Percentiles rank a stretch among this genome's conserved stretches.
These are phyloP conservation scores for Drosophila micromelanica DNA, from an alignment of 1,140 invertebrate species.

Conservation along the genomic window DNA sequence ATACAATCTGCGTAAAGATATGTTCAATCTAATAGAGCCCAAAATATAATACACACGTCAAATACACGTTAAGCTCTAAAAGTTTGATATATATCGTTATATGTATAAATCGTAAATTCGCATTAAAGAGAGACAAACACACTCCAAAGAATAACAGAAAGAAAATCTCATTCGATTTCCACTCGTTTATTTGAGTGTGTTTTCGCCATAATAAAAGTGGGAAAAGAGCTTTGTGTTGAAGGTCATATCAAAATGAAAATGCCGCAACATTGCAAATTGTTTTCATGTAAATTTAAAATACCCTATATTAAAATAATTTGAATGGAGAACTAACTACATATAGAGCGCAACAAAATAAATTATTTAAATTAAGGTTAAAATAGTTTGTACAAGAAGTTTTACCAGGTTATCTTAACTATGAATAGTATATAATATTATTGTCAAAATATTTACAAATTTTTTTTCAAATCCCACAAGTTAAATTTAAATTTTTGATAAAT, in stretches of 20 bases:
- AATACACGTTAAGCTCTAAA: background rate
- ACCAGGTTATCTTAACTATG: no score
- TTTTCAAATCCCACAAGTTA: no score
- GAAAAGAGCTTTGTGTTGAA: slow-evolving; percentile 29
- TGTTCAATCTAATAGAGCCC: slow-evolving; percentile 1
- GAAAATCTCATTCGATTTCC: slow-evolving; percentile 44
- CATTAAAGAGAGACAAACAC: slow-evolving; percentile 1
- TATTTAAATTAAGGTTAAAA: no score
- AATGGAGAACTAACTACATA: no score
- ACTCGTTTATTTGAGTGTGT: slow-evolving; percentile 19
- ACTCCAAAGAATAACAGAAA: slow-evolving; percentile 20
- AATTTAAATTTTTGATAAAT: no score
- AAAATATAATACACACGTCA: background rate
- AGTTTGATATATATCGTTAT: slow-evolving; percentile 14
- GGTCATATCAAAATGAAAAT: slow-evolving; percentile 47
- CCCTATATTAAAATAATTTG: slow-evolving; percentile 2
- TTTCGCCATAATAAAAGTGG: slow-evolving; percentile 19
- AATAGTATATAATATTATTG: no score
- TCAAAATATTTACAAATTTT: no score
- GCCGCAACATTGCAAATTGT: slow-evolving; percentile 41
- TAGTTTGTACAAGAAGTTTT: no score
- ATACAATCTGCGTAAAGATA: background rate
- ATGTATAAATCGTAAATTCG: slow-evolving; percentile 27
- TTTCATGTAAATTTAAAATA: slow-evolving; percentile 41
- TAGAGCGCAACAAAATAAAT: no score